Base-by-base conservation (phyloP, 53 echinoderm and acorn worm genomes). In the Crossaster papposus region DNA sequence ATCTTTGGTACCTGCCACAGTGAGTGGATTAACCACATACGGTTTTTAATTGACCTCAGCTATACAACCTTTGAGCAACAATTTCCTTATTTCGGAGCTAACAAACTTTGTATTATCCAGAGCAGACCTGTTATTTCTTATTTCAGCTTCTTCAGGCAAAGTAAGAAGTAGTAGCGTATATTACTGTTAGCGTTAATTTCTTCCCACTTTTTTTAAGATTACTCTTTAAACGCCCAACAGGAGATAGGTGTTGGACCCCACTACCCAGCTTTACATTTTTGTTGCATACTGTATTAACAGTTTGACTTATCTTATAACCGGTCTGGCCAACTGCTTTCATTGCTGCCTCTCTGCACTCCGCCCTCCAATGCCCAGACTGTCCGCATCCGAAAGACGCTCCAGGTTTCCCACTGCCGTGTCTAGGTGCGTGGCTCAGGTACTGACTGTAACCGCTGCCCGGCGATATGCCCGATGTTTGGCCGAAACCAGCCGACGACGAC, bases 351-450 rank as follows among this genome's bases (percentile, higher is more conserved):
- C 79, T 73, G 80, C 89, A 89, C 80, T 91, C 91, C 1, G 53
- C 22, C 30, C 79, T 54, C 85, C 85, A 91, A 36, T 86, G 91
- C 13, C 91, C 86, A 15, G 77, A 37, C 35, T 91, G 83, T 30
- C 90, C 76, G 75, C 90, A 90, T n/a, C 82, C 71, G 28, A 90
- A 90, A 54, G 82, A 90, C 6, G 35, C 35, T 13, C 75, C 75
- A 9, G 75, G 75, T 26, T 75, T 75, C 18, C n/a, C n/a, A n/a
- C n/a, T n/a, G n/a, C n/a, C n/a, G n/a, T n/a, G n/a, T n/a, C n/a
- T n/a, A n/a, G n/a, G n/a, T n/a, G n/a, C n/a, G n/a, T n/a, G n/a
- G n/a, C n/a, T n/a, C n/a, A n/a, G n/a, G n/a, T n/a, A n/a, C n/a
- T n/a, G n/a, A n/a, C n/a, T n/a, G n/a, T n/a, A n/a, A n/a, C n/a